phyloP scores from a whole-genome alignment of 1,140 invertebrate genomes.

The Orchesella cincta region DNA sequence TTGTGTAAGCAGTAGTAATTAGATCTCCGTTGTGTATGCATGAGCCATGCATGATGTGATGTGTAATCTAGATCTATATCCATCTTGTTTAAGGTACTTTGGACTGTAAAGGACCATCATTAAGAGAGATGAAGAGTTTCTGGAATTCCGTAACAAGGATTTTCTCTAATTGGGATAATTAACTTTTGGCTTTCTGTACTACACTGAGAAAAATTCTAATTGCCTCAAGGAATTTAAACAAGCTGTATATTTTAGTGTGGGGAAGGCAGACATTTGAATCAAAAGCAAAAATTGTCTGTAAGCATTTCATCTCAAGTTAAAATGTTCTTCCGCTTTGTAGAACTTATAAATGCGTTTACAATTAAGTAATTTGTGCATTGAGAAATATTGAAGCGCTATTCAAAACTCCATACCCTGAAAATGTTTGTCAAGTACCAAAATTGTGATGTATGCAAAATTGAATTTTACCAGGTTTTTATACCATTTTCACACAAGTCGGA shows the following conservation, averaged over 20 bases:
- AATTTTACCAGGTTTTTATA: no score
- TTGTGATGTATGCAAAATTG: no score
- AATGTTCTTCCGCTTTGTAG: no score
- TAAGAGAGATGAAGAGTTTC: slow-evolving; percentile 29
- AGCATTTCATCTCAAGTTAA: no score
- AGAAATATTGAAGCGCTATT: no score
- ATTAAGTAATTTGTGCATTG: no score
- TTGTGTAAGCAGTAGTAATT: slow-evolving; percentile 27
- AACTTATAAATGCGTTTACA: no score
- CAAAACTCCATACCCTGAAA: no score
- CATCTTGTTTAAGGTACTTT: slow-evolving; percentile 16
- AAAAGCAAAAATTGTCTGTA: no score
- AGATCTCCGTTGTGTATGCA: neutral
- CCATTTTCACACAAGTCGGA: no score
- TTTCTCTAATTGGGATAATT: slow-evolving; percentile 28
- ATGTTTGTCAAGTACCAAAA: no score
- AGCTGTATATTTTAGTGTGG: neutral
- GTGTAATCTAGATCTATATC: neutral
- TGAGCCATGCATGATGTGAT: neutral
- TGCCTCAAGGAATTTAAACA: slow-evolving; percentile 26
- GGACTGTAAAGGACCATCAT: slow-evolving; percentile 28
- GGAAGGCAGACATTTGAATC: no score
- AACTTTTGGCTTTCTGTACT: slow-evolving; percentile 25
- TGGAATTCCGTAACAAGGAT: slow-evolving; percentile 29
- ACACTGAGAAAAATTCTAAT: slow-evolving; percentile 24